Evolutionary conservation across 2,888 invertebrate species (phyloP), one percentile per base, ranked within the genome.

Genomic region (Embidobia sp.): DNA sequence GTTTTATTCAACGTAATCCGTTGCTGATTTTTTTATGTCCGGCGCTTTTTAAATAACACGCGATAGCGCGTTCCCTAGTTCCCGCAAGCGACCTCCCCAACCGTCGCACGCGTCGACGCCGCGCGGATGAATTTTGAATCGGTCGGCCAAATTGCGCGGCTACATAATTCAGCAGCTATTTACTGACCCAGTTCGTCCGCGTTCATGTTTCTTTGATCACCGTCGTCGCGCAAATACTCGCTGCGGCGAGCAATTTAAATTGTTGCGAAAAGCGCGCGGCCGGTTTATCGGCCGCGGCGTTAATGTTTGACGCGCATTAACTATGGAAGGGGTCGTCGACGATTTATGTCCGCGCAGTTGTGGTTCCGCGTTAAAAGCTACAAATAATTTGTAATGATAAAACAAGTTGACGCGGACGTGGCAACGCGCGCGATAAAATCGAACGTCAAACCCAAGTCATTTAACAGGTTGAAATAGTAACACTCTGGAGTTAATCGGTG

Each of bases 1-100:
- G 49, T 49, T 59, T 69, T 69, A 69, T 69, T 69, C 57, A 49
- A 35, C 44, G 33, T 57, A 19, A 55, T 48, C 37, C 29, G 26
- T 66, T 55, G 67, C 51, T 49, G 35, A 27, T 35, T 66, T 53
- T 35, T 33, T 7, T 8, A 46, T 59, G 26, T 4, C 5, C 4
- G n/a, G 3, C 13, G 8, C 1, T 59, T 44, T 19, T 16, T 19
- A 35, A 40, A 40, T 55, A 29, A 42, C 42, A 18, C n/a, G 22
- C 22, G 3, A 6, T 22, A 22, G n/a, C n/a, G n/a, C n/a, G n/a
- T n/a, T n/a, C n/a, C n/a, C n/a, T n/a, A n/a, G n/a, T n/a, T n/a
- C n/a, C n/a, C n/a, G n/a, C n/a, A n/a, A n/a, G n/a, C n/a, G n/a
- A n/a, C n/a, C n/a, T n/a, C n/a, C n/a, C n/a, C n/a, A n/a, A n/a